phyloP scores from a whole-genome alignment of 2,888 invertebrate species.

The Drosophila affinis region DNA sequence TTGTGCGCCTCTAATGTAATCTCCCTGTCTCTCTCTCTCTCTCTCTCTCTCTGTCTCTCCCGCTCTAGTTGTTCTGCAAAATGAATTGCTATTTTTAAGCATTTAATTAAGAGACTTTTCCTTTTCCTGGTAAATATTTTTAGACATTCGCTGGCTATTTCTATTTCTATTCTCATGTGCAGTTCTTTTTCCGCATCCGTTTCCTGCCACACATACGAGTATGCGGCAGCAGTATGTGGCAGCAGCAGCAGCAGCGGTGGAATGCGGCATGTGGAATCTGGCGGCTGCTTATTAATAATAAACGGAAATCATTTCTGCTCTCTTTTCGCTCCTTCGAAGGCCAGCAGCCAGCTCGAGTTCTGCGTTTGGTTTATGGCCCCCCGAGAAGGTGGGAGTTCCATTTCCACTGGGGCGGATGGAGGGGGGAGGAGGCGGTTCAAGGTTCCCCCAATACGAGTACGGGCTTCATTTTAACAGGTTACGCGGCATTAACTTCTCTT shows the following conservation, averaged over 20 bases:
- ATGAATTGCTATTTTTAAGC: slow-evolving; percentile 48
- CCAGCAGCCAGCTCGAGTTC: not conserved
- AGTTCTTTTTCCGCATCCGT: slow-evolving; percentile 14
- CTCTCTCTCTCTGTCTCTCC: slow-evolving; percentile 10
- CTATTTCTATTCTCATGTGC: not conserved
- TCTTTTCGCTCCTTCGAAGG: not conserved
- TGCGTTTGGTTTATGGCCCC: slow-evolving; percentile 28
- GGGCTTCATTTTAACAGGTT: slow-evolving; percentile 29
- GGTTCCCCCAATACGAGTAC: slow-evolving; percentile 7
- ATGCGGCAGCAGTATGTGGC: not conserved
- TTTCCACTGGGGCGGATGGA: not conserved
- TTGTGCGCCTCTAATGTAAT: slow-evolving; percentile 4
- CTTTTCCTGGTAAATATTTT: slow-evolving; percentile 23
- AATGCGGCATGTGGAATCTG: slow-evolving; percentile 6
- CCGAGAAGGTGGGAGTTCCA: slow-evolving; percentile 30
- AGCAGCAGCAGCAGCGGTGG: not conserved
- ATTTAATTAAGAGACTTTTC: slow-evolving; percentile 43
- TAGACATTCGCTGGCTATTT: slow-evolving; percentile 21
- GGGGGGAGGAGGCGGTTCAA: too few species aligned
- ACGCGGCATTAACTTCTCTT: slow-evolving; percentile 44
- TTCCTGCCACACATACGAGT: slow-evolving; percentile 1
- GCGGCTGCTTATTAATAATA: slow-evolving; percentile 41
- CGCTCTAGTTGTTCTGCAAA: not conserved
- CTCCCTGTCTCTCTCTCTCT: not conserved
- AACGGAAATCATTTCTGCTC: slow-evolving; percentile 35